A percentile compares a stretch with the other conserved stretches of the same genome.
Evolutionary conservation across 1,140 invertebrate genomes (phyloP).

Genomic region (Lamellibrachia luymesi): DNA sequence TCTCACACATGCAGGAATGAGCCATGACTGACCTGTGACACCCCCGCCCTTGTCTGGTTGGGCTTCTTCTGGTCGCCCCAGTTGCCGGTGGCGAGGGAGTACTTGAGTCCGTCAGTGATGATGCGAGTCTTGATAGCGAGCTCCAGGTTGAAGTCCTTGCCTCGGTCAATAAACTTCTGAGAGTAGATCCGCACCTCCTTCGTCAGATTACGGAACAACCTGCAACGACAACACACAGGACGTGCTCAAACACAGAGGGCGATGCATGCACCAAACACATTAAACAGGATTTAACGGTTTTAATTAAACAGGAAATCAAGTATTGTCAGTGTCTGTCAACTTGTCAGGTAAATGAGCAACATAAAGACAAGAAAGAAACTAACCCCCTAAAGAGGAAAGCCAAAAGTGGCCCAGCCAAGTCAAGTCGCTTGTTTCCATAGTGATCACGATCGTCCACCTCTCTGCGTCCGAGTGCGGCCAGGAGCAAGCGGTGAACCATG

Average conservation of each 20-base stretch:
- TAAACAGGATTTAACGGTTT: too few relatives aligned
- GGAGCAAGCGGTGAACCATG: constrained; percentile 93
- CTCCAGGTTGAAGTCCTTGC: constrained; percentile 97
- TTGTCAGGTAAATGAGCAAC: neutral
- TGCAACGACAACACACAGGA: constrained; percentile 22
- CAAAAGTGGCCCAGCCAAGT: constrained; percentile 92
- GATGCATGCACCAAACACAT: too few relatives aligned
- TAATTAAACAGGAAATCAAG: too few relatives aligned
- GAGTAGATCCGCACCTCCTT: constrained; percentile 87
- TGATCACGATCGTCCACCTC: constrained; percentile 99
- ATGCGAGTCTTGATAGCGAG: constrained; percentile 96
- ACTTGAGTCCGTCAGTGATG: constrained; percentile 96
- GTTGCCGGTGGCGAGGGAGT: constrained; percentile 97
- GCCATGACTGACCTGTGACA: constrained; percentile 69
- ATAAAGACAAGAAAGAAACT: constrained; percentile 26
- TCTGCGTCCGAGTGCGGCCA: constrained; percentile 89
- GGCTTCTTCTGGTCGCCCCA: constrained; percentile 99
- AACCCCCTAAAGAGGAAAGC: constrained; percentile 91
- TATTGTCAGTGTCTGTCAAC: neutral
- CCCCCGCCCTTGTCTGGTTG: constrained; percentile 92
- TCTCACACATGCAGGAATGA: neutral
- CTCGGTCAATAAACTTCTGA: constrained; percentile 97
- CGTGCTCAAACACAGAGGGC: neutral
- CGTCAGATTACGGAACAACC: constrained; percentile 55
- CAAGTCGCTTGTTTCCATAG: constrained; percentile 96